Evolutionary conservation across 1,140 invertebrate genomes (phyloP), one percentile per base, ranked within the genome.

Genomic region (Chironomus tepperi): DNA sequence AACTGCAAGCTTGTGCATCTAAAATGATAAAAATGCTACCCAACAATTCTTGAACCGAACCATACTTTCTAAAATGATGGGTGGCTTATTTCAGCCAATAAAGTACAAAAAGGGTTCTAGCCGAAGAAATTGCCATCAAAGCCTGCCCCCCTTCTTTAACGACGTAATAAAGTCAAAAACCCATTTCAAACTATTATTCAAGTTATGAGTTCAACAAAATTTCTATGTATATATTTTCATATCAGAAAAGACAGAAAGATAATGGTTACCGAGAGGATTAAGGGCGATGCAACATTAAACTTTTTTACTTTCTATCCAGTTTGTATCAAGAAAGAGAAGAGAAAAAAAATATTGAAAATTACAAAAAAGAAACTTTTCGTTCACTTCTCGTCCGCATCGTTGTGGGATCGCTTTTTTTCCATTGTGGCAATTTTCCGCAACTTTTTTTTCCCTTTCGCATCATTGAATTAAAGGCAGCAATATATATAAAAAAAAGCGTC

Each of bases 281-380:
- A n/a, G 47, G 47, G 47, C 47, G n/a, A 57, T 57, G 47, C 47
- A 47, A 47, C 43, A 57, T 57, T 57, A 57, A 57, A 57, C 47
- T 57, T 57, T 57, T 57, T 47, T 47, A 5, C 12, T n/a, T 47
- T 57, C 47, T 57, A n/a, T 57, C 7, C 43, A 12, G n/a, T 57
- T 57, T 12, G n/a, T 15, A 57, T n/a, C n/a, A n/a, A n/a, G n/a
- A n/a, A n/a, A 57, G 5, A 57, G 3, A 5, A 57, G 15, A 57
- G 47, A n/a, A n/a, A 57, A 57, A 57, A 57, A 57, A 57, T 57
- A 57, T 57, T 57, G 47, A 57, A 57, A 57, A 57, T 57, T 57
- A 57, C 47, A 57, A n/a, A 47, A 47, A 57, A 57, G 47, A 57
- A 57, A 57, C 47, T 57, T 57, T 57, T 34, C 24, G 24, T 34